Evolutionary conservation across 2,113 vertebrate genomes (phyloP).

Genomic region (Asarcornis scutulata): DNA sequence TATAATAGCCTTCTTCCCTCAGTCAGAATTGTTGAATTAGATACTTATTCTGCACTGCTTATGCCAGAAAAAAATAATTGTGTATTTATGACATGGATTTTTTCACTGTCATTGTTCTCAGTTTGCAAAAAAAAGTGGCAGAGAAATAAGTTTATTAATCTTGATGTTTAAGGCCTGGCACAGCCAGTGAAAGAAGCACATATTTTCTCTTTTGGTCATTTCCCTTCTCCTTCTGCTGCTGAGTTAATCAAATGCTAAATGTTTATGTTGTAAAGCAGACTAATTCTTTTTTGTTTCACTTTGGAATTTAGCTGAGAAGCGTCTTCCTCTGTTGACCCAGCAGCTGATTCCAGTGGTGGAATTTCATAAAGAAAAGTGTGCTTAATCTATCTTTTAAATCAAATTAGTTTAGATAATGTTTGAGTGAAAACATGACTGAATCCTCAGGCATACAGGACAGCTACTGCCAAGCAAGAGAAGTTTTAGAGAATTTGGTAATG

Average conservation of each 20-base stretch:
- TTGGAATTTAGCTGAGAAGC: background rate
- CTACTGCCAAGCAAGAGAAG: background rate
- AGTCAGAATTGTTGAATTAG: background rate
- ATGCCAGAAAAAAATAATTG: background rate
- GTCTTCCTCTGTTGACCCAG: background rate
- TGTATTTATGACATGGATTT: background rate
- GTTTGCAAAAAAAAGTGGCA: background rate
- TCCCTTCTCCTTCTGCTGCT: background rate
- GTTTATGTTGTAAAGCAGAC: background rate
- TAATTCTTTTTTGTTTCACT: background rate
- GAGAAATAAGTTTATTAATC: background rate
- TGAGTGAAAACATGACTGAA: background rate
- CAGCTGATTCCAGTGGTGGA: background rate
- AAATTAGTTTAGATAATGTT: background rate
- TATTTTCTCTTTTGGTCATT: background rate
- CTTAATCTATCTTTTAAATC: background rate
- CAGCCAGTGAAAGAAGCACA: background rate
- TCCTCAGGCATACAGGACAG: background rate
- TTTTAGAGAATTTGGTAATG: background rate
- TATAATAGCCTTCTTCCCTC: background rate
- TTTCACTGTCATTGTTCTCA: background rate
- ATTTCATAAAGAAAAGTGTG: background rate
- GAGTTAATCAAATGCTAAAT: background rate
- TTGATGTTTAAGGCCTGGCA: background rate
- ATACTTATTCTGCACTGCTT: background rate